Evolutionary conservation across 1,140 invertebrate genomes (phyloP).

Genomic region (Aphaenogaster floridana): DNA sequence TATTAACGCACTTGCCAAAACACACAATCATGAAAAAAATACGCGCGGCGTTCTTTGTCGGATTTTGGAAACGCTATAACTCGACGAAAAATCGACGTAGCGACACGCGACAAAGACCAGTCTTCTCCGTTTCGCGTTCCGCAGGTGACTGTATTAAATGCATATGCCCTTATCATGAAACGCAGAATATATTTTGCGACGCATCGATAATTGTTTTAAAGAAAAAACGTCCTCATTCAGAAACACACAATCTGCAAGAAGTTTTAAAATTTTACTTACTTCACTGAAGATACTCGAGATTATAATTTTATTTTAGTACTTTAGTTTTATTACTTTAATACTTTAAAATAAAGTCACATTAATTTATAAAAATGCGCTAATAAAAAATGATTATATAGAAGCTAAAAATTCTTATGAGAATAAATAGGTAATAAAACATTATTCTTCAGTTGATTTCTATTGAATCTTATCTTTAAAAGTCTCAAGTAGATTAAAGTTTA

Average conservation of each 20-base stretch:
- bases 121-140: too few relatives aligned
- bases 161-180: too few relatives aligned
- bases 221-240: background rate
- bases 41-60: too few relatives aligned
- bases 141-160: too few relatives aligned
- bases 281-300: background rate
- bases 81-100: background rate
- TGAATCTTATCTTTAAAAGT: constrained; percentile 7
- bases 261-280: background rate
- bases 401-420: constrained; percentile 1
- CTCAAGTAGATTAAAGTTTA: constrained; percentile 34
- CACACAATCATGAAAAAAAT: too few relatives aligned
- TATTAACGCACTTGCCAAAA: too few relatives aligned
- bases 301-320: background rate
- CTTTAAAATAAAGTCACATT: background rate
- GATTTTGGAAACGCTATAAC: too few relatives aligned
- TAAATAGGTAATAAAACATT: background rate
- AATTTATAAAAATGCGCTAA: background rate
- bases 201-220: constrained; percentile 11
- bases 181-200: constrained; percentile 14
- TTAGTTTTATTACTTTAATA: constrained; percentile 2
- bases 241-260: background rate
- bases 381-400: background rate
- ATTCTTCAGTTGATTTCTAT: background rate
- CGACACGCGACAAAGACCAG: constrained; percentile 29